These are phyloP conservation scores for Alectura lathami DNA, from an alignment of 2,113 vertebrate genomes.

Conservation along the genomic window DNA sequence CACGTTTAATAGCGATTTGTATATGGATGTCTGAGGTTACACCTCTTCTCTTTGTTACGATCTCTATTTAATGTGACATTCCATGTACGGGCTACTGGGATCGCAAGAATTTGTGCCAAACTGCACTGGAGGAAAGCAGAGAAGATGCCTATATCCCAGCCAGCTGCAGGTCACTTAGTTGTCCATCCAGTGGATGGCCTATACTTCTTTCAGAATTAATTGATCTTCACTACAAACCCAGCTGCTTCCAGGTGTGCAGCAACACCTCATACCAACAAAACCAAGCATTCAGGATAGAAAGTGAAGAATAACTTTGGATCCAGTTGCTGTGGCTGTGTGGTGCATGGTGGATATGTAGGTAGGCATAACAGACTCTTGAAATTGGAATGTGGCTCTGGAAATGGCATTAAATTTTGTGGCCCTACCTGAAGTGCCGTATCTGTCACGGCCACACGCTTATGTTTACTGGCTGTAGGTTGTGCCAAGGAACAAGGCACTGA, in stretches of 20 bases:
- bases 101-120: not conserved
- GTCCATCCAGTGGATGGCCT: not conserved
- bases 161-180: not conserved
- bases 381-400: conserved; percentile 37
- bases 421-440: conserved; percentile 40
- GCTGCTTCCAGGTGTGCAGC: not conserved
- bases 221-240: not conserved
- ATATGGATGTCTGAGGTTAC: not conserved
- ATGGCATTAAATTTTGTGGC: not conserved
- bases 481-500: not conserved
- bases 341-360: not conserved
- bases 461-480: not conserved
- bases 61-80: not conserved
- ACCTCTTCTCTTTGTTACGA: not conserved
- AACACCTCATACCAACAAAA: not conserved
- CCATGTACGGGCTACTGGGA: not conserved
- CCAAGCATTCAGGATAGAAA: not conserved
- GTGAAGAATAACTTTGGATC: accelerated
- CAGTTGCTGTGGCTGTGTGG: not conserved
- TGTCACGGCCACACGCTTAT: not conserved
- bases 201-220: not conserved
- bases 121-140: not conserved
- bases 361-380: not conserved
- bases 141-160: not conserved
- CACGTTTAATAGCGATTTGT: not conserved